Conservation (phyloP, 2,113 vertebrate genomes). For the Apodemus sylvaticus region DNA sequence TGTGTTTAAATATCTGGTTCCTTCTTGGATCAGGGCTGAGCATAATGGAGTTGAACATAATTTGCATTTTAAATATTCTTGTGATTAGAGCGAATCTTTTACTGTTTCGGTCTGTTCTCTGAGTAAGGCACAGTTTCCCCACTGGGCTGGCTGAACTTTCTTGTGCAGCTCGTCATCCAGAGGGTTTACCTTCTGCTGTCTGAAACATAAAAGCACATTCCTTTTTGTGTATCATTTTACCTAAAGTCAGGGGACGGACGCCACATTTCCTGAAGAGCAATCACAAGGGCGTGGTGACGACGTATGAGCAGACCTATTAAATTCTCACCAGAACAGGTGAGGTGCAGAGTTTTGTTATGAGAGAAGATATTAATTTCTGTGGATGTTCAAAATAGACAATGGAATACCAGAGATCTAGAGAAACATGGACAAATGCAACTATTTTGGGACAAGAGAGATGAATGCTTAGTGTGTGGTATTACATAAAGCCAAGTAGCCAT, state of each 20-base stretch:
- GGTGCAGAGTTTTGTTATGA: background rate
- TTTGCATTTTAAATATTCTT: conserved; percentile 30
- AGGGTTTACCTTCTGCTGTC: background rate
- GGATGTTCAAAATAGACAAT: background rate
- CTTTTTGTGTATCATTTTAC: background rate
- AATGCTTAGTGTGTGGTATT: background rate
- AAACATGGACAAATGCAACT: background rate
- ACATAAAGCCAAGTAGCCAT: background rate
- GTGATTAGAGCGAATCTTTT: background rate
- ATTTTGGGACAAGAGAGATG: background rate
- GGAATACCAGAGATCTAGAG: background rate
- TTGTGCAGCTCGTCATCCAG: background rate
- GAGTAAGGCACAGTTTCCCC: background rate
- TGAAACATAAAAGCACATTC: background rate
- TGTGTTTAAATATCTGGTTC: background rate
- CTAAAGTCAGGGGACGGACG: background rate
- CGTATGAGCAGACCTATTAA: background rate
- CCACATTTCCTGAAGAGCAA: background rate
- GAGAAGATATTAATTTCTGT: background rate
- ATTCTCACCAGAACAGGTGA: conserved; percentile 6
- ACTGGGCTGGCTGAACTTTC: background rate
- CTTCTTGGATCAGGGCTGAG: background rate
- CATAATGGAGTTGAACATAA: background rate
- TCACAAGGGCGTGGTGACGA: background rate
- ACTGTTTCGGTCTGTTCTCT: background rate